These are phyloP conservation scores for Nowickia ferox DNA, from an alignment of 2,888 invertebrate genomes.

Conservation along the genomic window DNA sequence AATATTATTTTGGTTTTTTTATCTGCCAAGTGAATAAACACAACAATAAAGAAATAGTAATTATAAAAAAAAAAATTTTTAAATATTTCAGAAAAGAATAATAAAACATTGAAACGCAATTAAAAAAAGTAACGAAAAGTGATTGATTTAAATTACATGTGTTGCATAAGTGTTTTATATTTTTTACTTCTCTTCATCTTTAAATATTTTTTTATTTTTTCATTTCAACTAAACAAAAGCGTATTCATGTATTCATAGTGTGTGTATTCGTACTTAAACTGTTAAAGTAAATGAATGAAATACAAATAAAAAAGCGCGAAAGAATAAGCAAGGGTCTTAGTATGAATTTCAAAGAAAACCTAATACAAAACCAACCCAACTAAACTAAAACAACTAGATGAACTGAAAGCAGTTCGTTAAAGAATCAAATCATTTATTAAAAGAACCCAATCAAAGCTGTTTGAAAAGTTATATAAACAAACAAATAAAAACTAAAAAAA, in stretches of 20 bases:
- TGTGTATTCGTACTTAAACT: conserved; percentile 40
- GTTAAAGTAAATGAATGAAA: conserved; percentile 57
- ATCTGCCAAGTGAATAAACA: conserved; percentile 21
- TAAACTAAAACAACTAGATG: conserved; percentile 24
- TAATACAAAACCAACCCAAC: conserved; percentile 44
- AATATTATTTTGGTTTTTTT: conserved; percentile 10
- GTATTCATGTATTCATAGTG: conserved; percentile 42
- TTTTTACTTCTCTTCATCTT: conserved; percentile 50
- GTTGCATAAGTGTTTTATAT: conserved; percentile 68
- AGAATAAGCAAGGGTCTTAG: conserved; percentile 62
- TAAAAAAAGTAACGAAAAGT: conserved; percentile 34
- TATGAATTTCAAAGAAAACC: conserved; percentile 55
- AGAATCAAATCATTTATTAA: conserved; percentile 51
- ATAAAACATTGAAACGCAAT: conserved; percentile 35
- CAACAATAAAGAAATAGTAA: background rate
- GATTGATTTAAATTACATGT: conserved; percentile 69
- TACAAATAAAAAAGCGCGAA: conserved; percentile 64
- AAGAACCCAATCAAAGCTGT: background rate
- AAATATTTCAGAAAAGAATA: background rate
- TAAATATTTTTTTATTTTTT: conserved; percentile 21
- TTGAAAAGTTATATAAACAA: background rate
- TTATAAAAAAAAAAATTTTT: conserved; percentile 11
- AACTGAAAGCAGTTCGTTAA: conserved; percentile 44
- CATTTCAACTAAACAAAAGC: conserved; percentile 32
- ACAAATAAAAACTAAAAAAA: background rate